These are phyloP conservation scores for Dendropsophus ebraccatus DNA, from an alignment of 2,113 vertebrate genomes.

Conservation along the genomic window DNA sequence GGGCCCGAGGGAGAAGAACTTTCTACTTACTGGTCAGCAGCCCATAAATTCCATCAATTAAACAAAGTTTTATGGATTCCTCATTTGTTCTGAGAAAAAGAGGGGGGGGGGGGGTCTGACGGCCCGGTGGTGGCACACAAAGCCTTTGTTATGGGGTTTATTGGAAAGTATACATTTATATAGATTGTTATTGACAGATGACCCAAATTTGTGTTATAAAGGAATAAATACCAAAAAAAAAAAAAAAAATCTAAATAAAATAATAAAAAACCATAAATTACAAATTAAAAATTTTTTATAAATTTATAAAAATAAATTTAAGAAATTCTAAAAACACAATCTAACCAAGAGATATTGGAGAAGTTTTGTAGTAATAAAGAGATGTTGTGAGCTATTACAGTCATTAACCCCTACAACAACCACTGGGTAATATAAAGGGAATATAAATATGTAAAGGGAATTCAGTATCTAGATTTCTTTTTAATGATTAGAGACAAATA, in stretches of 20 bases:
- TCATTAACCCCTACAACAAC: too few relatives aligned
- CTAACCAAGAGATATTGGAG: too few relatives aligned
- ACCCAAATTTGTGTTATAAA: neutral
- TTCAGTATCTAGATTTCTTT: too few relatives aligned
- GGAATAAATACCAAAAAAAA: neutral
- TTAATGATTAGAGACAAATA: too few relatives aligned
- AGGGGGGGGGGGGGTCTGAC: conserved; percentile 61
- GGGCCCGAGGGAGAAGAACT: conserved; percentile 77
- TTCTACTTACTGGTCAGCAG: conserved; percentile 84
- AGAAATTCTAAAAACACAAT: too few relatives aligned
- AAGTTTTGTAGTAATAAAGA: too few relatives aligned
- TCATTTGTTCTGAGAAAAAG: conserved; percentile 73
- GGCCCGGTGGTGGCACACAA: conserved; percentile 66
- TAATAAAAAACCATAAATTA: too few relatives aligned
- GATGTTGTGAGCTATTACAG: too few relatives aligned
- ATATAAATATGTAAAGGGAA: too few relatives aligned
- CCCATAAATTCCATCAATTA: conserved; percentile 82
- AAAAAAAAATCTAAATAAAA: neutral
- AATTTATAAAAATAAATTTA: too few relatives aligned
- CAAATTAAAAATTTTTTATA: too few relatives aligned
- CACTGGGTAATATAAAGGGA: too few relatives aligned
- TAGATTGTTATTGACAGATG: neutral
- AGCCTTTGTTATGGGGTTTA: conserved; percentile 53
- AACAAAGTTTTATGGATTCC: conserved; percentile 80
- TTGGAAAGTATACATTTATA: neutral